Evolutionary conservation across 2,113 vertebrate species (phyloP).

Genomic region (Lepisosteus oculatus): DNA sequence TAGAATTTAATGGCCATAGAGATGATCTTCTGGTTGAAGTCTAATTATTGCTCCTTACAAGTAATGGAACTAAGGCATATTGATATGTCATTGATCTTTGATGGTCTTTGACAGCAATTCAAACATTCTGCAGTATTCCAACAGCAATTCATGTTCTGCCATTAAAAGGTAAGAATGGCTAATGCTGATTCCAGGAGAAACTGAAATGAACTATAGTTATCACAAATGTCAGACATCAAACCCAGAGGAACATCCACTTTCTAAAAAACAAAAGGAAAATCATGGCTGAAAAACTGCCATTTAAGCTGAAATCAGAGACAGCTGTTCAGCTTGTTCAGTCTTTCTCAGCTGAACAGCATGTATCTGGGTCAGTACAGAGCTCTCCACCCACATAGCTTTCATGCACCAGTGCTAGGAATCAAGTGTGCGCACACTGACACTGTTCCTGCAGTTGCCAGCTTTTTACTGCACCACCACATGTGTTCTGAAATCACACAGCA

Average conservation of each 20-base stretch:
- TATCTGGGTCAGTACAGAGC: background rate
- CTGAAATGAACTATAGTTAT: background rate
- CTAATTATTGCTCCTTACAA: too few species aligned
- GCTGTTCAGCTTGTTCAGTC: background rate
- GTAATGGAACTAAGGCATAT: too few species aligned
- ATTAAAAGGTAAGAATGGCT: background rate
- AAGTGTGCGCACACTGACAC: background rate
- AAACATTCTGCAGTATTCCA: background rate
- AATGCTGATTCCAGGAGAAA: background rate
- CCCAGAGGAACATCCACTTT: background rate
- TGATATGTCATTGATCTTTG: too few species aligned
- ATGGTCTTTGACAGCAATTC: too few species aligned
- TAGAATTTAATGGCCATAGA: too few species aligned
- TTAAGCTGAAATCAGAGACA: background rate
- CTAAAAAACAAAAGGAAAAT: background rate
- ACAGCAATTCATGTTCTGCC: background rate
- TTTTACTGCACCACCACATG: background rate
- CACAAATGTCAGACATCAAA: background rate
- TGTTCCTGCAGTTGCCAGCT: background rate
- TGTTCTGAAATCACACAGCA: background rate
- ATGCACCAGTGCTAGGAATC: background rate
- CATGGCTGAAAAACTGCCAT: background rate
- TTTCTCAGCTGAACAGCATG: background rate
- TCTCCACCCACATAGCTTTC: background rate
- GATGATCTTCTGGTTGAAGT: too few species aligned